Evolutionary conservation across 2,888 invertebrate genomes (phyloP).

Genomic region (Drosophila picticornis): DNA sequence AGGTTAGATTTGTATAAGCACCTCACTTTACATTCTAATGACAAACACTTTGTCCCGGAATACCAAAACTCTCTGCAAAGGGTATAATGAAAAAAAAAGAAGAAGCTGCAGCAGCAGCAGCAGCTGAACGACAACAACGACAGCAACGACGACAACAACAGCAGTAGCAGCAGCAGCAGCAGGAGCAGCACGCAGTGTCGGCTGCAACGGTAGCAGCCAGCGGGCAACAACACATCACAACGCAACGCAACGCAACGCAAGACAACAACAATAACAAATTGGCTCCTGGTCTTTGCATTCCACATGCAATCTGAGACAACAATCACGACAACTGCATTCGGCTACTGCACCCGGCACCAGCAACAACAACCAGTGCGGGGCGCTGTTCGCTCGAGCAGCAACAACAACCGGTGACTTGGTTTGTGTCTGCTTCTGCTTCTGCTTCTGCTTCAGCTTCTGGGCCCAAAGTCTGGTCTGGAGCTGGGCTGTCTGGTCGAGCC

Average conservation of each 20-base stretch:
- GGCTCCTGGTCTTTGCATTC: conserved; percentile 84
- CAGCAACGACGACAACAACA: conserved; percentile 15
- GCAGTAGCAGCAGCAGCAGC: conserved; percentile 15
- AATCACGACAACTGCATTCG: conserved; percentile 80
- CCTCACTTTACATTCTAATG: not conserved
- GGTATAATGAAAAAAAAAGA: conserved; percentile 23
- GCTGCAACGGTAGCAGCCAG: conserved; percentile 75
- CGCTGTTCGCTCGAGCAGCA: conserved; percentile 50
- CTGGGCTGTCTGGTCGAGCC: conserved; percentile 56
- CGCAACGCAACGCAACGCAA: conserved; percentile 4
- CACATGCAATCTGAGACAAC: conserved; percentile 80
- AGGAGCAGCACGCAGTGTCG: conserved; percentile 41
- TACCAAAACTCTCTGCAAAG: conserved; percentile 17
- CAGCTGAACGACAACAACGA: conserved; percentile 27
- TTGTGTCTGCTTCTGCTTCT: conserved; percentile 35
- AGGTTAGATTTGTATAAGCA: not conserved
- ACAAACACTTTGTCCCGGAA: not conserved
- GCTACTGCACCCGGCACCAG: conserved; percentile 54
- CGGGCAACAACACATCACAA: conserved; percentile 62
- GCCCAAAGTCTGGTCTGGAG: conserved; percentile 51
- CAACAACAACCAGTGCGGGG: conserved; percentile 32
- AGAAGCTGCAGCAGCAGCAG: conserved; percentile 14
- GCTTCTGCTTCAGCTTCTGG: conserved; percentile 29
- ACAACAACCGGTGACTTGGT: conserved; percentile 54
- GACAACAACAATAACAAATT: conserved; percentile 79